A percentile compares a stretch with the other conserved stretches of the same genome.
phyloP scores from a whole-genome alignment of 2,888 invertebrate genomes.

The Conomelus anceps region DNA sequence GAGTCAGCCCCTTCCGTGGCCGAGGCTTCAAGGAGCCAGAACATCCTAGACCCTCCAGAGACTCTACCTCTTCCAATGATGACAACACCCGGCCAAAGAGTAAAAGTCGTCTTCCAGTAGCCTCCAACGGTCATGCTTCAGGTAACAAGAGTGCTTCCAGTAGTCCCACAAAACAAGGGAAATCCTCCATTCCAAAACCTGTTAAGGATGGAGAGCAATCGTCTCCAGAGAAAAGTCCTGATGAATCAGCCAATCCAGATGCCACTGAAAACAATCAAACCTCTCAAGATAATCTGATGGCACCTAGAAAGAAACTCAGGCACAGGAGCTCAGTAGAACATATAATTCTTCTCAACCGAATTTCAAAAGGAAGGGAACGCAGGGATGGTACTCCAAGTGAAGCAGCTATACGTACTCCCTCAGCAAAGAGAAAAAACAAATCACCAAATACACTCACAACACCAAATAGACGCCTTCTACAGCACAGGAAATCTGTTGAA shows the following conservation, averaged over 20 bases:
- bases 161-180: neutral
- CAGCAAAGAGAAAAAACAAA: conserved; percentile 7
- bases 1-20: conserved; percentile 57
- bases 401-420: neutral
- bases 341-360: neutral
- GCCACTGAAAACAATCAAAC: neutral
- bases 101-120: conserved; percentile 45
- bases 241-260: neutral
- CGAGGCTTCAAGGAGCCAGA: conserved; percentile 48
- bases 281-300: neutral
- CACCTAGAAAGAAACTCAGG: neutral
- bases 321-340: conserved; percentile 3
- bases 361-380: neutral
- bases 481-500: neutral
- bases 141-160: conserved; percentile 4
- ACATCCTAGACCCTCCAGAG: conserved; percentile 46
- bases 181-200: conserved; percentile 18
- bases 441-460: neutral
- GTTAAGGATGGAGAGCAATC: neutral
- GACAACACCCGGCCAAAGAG: conserved; percentile 39
- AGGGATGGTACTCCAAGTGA: neutral
- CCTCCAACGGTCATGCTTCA: conserved; percentile 37
- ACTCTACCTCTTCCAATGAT: conserved; percentile 46
- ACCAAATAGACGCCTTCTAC: neutral
- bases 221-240: neutral